Percentiles rank a stretch among this genome's conserved stretches.
Evolutionary conservation across 2,797 vertebrate species (phyloP).

Genomic region (Manis crassicaudata): DNA sequence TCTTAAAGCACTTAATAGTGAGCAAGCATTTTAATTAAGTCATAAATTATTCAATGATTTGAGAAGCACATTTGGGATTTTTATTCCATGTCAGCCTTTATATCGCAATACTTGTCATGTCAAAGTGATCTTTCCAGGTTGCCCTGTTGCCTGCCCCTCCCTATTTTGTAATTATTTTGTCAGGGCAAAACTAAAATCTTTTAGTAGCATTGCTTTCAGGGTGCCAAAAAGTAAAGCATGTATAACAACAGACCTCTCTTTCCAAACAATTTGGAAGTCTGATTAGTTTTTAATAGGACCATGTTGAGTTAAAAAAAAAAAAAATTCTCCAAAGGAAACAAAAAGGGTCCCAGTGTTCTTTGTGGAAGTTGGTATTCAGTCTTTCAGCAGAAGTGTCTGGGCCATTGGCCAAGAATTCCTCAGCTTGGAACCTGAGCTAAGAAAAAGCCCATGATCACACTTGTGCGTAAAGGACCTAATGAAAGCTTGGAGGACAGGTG

Average conservation of each 20-base stretch:
- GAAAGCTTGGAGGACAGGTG: slow-evolving; percentile 53
- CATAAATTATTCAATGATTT: slow-evolving; percentile 13
- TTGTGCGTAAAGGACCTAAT: background rate
- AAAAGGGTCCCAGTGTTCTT: background rate
- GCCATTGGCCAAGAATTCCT: slow-evolving; percentile 42
- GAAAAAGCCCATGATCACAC: background rate
- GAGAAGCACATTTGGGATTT: background rate
- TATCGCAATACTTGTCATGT: background rate
- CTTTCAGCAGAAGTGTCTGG: background rate
- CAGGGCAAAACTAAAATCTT: slow-evolving; percentile 27
- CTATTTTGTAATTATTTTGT: slow-evolving; percentile 47
- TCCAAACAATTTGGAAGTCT: slow-evolving; percentile 41
- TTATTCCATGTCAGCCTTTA: background rate
- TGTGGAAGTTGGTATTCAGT: background rate
- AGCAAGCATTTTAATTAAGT: slow-evolving; percentile 25
- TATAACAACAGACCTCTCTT: background rate
- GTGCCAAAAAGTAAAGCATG: background rate
- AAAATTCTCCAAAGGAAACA: slow-evolving; percentile 33
- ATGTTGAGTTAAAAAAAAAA: slow-evolving; percentile 11
- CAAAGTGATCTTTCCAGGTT: background rate
- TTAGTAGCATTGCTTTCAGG: slow-evolving; percentile 40
- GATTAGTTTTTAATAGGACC: slow-evolving; percentile 23
- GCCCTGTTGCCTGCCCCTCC: background rate
- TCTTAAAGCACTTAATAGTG: background rate
- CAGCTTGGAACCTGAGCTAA: background rate